Evolutionary conservation across 2,888 invertebrate species (phyloP), one percentile per base, ranked within the genome.

Genomic region (Eupeodes latifasciatus): DNA sequence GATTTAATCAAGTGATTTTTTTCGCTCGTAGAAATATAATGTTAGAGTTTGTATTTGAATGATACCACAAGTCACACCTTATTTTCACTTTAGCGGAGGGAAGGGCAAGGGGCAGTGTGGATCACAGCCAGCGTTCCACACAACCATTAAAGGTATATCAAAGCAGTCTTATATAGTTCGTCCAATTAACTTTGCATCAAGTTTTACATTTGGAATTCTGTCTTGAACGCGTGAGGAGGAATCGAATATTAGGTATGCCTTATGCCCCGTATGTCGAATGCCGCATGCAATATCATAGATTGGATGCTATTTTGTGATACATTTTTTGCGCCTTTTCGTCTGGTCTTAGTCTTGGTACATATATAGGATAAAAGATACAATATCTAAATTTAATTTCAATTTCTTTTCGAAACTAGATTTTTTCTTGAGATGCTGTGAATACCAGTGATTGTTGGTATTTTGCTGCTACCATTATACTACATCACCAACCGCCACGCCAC

Each of bases 141-240:
- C 62, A 59, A 49, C 84, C 61, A 80, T 81, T 81, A 81, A 44
- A 76, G 71, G 80, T 55, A 47, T 11, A 40, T 16, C 69, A 61
- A 47, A 34, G 74, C n/a, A n/a, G 11, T 67, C 76, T 62, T 84
- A 83, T 87, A 87, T 87, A 83, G 87, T 81, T 88, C 81, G 87
- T 80, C 84, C 87, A 88, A 88, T 88, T 88, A 88, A 88, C 87
- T 88, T 88, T 84, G 87, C 84, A 88, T 88, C 81, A 81, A 84
- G 84, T 84, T 76, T 87, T 88, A 88, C 81, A 88, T 88, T 88
- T 80, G 80, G 80, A 84, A 81, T 77, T 80, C 84, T 80, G 84
- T 87, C 16, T 74, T 78, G 66, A 78, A 72, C 75, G 80, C 84
- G 80, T 87, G 84, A 80, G 77, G 80, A 84, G 87, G 81, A 84